Conservation (phyloP, 2,113 vertebrate genomes). For the Zosterops pallidus region DNA sequence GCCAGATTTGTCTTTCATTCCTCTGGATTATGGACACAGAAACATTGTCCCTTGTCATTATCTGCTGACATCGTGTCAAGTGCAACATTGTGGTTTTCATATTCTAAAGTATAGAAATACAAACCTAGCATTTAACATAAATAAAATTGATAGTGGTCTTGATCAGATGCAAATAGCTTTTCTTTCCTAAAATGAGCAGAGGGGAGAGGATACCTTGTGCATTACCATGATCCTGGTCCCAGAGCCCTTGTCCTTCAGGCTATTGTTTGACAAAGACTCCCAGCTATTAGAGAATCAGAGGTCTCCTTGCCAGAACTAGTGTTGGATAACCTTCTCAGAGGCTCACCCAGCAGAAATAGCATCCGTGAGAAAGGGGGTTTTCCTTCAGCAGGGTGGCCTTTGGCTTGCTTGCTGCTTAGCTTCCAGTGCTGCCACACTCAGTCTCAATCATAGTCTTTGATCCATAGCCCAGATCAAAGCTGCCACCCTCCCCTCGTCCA, state of each 20-base stretch:
- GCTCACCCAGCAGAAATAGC: neutral
- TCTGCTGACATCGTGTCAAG: neutral
- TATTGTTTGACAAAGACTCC: neutral
- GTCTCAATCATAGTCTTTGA: neutral
- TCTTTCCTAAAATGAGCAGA: neutral
- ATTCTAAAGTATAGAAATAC: neutral
- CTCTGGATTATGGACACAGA: neutral
- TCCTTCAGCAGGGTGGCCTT: neutral
- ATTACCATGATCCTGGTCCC: neutral
- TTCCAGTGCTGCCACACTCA: neutral
- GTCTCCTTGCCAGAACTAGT: neutral
- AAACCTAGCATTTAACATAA: neutral
- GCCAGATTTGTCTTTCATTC: conserved; percentile 1
- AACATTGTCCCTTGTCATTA: neutral
- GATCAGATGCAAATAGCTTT: neutral
- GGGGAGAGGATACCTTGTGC: neutral
- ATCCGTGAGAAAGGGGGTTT: neutral
- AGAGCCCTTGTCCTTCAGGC: neutral
- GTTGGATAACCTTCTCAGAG: neutral
- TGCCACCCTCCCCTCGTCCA: neutral
- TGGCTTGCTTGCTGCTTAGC: neutral
- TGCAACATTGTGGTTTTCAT: neutral
- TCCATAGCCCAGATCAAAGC: neutral
- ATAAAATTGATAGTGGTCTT: neutral
- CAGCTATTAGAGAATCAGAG: neutral